Evolutionary conservation across 2,797 vertebrate species (phyloP).

Genomic region (Silurus lanzhouensis): DNA sequence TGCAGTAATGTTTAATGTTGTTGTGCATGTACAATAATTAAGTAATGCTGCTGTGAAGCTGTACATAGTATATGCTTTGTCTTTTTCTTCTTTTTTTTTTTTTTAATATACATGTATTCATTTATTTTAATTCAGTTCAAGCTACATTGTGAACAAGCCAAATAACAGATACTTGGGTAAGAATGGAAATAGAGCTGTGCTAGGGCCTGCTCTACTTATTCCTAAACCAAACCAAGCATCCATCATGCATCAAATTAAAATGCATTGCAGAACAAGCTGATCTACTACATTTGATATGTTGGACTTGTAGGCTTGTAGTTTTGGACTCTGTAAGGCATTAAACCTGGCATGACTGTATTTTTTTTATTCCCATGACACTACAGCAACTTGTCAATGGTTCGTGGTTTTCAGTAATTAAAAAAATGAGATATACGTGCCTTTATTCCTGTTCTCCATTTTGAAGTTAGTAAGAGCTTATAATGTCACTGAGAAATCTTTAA

Average conservation of each 20-base stretch:
- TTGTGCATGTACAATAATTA: neutral
- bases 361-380: neutral
- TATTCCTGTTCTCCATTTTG: neutral
- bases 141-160: neutral
- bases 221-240: neutral
- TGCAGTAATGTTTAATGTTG: neutral
- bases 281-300: neutral
- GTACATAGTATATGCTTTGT: neutral
- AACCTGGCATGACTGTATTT: neutral
- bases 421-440: too few relatives aligned
- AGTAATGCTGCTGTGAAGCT: neutral
- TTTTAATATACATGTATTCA: neutral
- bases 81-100: too few relatives aligned
- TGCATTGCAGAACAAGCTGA: neutral
- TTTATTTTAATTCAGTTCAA: neutral
- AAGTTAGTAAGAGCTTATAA: neutral
- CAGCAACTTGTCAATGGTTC: neutral
- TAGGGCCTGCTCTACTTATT: neutral
- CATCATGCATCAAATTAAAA: neutral
- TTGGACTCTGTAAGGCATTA: neutral
- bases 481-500: neutral
- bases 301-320: neutral
- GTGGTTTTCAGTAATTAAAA: neutral
- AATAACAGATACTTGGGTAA: neutral
- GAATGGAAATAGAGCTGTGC: neutral